These are phyloP conservation scores for Anabas testudineus DNA, from an alignment of 2,797 vertebrate species.

Conservation along the genomic window DNA sequence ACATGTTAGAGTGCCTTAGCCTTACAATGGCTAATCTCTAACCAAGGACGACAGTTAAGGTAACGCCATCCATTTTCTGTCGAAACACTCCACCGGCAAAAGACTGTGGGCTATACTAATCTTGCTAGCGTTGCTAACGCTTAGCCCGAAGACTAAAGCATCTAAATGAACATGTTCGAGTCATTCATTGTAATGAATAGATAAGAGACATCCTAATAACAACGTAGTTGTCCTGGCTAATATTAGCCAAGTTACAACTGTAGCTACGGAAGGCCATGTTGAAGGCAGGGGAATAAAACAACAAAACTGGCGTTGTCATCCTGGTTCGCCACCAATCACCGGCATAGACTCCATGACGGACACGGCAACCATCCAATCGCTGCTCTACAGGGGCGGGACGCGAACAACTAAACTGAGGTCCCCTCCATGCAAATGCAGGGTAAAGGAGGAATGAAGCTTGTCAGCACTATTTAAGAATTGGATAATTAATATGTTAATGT, in stretches of 20 bases:
- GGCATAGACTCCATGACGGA: constrained; percentile 55
- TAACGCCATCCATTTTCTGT: constrained; percentile 75
- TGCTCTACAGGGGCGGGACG: constrained; percentile 70
- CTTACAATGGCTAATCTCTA: constrained; percentile 28
- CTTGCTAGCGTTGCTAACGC: constrained; percentile 27
- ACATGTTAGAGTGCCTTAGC: constrained; percentile 7
- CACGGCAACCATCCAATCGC: constrained; percentile 69
- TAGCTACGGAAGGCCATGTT: constrained; percentile 80
- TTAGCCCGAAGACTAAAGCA: not conserved
- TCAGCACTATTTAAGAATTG: not conserved
- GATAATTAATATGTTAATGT: not conserved
- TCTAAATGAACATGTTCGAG: not conserved
- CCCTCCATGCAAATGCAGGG: constrained; percentile 81
- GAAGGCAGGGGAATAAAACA: constrained; percentile 74
- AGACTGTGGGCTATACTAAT: constrained; percentile 38
- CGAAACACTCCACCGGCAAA: constrained; percentile 42
- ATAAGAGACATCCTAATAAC: constrained; percentile 12
- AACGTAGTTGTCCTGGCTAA: constrained; percentile 24
- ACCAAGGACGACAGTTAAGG: constrained; percentile 39
- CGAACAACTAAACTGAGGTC: constrained; percentile 71
- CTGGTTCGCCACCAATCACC: constrained; percentile 78
- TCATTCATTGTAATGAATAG: not conserved
- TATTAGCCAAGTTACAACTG: constrained; percentile 58
- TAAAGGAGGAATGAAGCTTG: constrained; percentile 75
- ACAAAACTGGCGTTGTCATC: constrained; percentile 81